A percentile compares a stretch with the other conserved stretches of the same genome.
phyloP scores from a whole-genome alignment of 1,140 invertebrate genomes.

The Eurosta solidaginis region DNA sequence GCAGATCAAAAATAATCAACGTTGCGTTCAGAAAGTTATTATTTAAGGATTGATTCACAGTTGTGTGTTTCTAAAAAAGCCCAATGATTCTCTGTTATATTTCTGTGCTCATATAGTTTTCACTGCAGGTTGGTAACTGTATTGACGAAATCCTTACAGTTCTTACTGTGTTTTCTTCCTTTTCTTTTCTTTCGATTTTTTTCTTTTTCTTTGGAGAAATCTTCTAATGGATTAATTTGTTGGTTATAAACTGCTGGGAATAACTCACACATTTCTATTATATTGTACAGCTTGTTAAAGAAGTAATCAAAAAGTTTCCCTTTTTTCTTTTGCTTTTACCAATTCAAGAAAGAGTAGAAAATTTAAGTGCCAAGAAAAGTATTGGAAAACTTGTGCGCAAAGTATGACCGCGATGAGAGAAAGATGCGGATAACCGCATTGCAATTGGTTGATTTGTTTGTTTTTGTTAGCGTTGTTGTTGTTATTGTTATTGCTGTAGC shows the following conservation, averaged over 20 bases:
- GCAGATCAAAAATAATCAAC: too few relatives aligned
- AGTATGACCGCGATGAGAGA: neutral
- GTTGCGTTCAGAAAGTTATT: too few relatives aligned
- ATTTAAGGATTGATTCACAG: too few relatives aligned
- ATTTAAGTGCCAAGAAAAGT: neutral
- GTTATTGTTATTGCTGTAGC: too few relatives aligned
- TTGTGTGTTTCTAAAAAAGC: too few relatives aligned
- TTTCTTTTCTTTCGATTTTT: neutral
- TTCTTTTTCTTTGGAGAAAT: neutral
- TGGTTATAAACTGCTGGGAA: neutral
- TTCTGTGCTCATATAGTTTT: too few relatives aligned
- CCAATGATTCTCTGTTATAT: too few relatives aligned
- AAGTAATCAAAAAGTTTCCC: conserved; percentile 17
- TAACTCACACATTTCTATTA: neutral
- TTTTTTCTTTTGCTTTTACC: neutral
- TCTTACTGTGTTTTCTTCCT: neutral
- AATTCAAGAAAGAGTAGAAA: neutral
- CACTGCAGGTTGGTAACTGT: too few relatives aligned
- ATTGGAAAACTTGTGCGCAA: too few relatives aligned
- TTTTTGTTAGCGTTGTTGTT: neutral
- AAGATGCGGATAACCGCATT: too few relatives aligned
- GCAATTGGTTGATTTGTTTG: neutral
- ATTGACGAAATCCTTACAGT: too few relatives aligned
- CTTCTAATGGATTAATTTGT: neutral
- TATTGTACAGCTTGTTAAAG: conserved; percentile 1